Percentiles rank a stretch among this genome's conserved stretches.
Evolutionary conservation across 2,888 invertebrate species (phyloP).

Genomic region (Holacanthella duospinosa): DNA sequence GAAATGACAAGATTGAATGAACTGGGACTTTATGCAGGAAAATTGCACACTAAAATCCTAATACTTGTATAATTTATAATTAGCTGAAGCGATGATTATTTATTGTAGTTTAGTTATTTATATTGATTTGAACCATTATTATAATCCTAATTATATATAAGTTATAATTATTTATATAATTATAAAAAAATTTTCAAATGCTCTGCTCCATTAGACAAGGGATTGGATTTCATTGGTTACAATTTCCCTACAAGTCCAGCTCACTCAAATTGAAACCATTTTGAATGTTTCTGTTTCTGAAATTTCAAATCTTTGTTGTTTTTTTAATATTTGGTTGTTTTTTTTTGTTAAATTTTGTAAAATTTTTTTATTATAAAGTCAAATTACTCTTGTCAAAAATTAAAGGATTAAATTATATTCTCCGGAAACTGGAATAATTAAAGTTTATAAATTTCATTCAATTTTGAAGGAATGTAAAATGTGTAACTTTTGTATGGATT

Average conservation of each 20-base stretch:
- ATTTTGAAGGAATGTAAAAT: too few relatives aligned
- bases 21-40: too few relatives aligned
- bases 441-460: not conserved
- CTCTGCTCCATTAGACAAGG: conserved; percentile 6
- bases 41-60: too few relatives aligned
- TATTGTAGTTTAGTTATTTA: too few relatives aligned
- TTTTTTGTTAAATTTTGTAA: not conserved
- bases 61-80: too few relatives aligned
- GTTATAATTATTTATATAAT: too few relatives aligned
- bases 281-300: not conserved
- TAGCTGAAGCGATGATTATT: too few relatives aligned
- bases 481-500: too few relatives aligned
- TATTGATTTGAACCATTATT: too few relatives aligned
- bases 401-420: not conserved
- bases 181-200: too few relatives aligned
- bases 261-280: not conserved
- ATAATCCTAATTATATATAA: too few relatives aligned
- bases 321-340: not conserved
- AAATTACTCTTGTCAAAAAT: not conserved
- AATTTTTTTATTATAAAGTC: not conserved
- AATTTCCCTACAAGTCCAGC: conserved; percentile 8
- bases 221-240: not conserved
- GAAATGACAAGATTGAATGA: not conserved
- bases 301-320: not conserved
- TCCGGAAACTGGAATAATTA: not conserved